These are phyloP conservation scores for Anas georgica DNA, from an alignment of 2,797 vertebrate genomes.

Conservation along the genomic window DNA sequence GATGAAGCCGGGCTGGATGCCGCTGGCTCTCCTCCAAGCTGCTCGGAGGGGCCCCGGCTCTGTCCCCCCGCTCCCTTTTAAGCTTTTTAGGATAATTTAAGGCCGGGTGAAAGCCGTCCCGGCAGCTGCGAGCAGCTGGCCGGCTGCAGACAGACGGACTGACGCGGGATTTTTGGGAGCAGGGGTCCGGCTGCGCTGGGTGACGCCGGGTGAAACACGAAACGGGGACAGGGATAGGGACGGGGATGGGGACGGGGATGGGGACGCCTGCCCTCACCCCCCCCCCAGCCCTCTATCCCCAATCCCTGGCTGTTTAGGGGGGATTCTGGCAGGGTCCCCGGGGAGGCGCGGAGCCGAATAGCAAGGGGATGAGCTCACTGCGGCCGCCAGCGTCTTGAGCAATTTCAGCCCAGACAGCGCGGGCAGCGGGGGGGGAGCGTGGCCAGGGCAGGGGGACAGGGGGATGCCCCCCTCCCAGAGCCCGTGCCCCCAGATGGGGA, in stretches of 20 bases:
- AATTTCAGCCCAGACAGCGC: not conserved
- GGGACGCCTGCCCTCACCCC: not conserved
- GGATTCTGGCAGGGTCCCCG: not conserved
- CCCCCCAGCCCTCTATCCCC: not conserved
- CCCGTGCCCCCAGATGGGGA: not conserved
- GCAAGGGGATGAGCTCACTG: conserved; percentile 41
- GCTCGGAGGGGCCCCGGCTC: not conserved
- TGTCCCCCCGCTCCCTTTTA: not conserved
- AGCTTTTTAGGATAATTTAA: conserved; percentile 8
- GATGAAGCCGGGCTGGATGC: not conserved
- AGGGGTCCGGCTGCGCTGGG: not conserved
- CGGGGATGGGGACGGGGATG: rapidly evolving
- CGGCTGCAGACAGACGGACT: not conserved
- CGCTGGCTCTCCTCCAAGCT: not conserved
- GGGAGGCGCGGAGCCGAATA: conserved; percentile 3
- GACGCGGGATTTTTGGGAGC: conserved; percentile 26
- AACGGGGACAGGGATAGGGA: not conserved
- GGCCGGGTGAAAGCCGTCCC: not conserved
- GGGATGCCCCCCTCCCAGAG: rapidly evolving
- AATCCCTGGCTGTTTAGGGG: not conserved
- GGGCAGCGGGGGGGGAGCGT: not conserved
- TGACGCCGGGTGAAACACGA: not conserved
- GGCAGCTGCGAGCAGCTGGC: conserved; percentile 23
- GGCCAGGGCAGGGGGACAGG: not conserved
- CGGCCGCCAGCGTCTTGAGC: conserved; percentile 37